These are phyloP conservation scores for Microvelia longipes DNA, from an alignment of 1,140 invertebrate genomes.

Conservation along the genomic window DNA sequence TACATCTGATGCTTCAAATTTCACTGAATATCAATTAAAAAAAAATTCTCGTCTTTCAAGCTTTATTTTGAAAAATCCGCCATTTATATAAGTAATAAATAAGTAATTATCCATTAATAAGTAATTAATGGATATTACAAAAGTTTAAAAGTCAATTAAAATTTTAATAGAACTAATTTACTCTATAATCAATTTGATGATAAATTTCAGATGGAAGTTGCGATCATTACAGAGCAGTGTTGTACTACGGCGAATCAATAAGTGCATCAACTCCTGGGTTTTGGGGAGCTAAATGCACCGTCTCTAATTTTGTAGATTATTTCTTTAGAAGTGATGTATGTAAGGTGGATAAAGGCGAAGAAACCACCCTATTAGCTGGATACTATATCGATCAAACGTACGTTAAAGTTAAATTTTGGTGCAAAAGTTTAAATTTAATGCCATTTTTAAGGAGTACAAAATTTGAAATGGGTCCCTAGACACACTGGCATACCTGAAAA, in stretches of 20 bases:
- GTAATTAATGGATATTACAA: too few species aligned
- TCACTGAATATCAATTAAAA: too few species aligned
- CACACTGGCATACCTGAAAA: too few species aligned
- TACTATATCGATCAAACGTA: not conserved
- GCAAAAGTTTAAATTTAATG: not conserved
- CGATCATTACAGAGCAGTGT: not conserved
- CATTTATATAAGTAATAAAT: too few species aligned
- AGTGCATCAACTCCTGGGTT: not conserved
- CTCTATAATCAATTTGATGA: too few species aligned
- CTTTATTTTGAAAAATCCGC: too few species aligned
- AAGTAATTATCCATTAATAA: too few species aligned
- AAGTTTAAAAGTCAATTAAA: too few species aligned
- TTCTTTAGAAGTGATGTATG: not conserved
- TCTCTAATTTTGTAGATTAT: not conserved
- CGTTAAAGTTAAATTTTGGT: not conserved
- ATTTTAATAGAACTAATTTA: too few species aligned
- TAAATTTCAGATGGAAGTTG: not conserved
- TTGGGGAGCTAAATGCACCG: not conserved
- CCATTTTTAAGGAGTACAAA: too few species aligned
- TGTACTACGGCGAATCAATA: not conserved
- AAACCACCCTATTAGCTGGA: not conserved
- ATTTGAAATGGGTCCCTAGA: not conserved
- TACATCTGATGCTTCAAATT: too few species aligned
- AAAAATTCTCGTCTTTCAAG: too few species aligned
- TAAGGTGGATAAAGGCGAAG: not conserved